These are phyloP conservation scores for Channa argus DNA, from an alignment of 2,113 vertebrate species.

Conservation along the genomic window DNA sequence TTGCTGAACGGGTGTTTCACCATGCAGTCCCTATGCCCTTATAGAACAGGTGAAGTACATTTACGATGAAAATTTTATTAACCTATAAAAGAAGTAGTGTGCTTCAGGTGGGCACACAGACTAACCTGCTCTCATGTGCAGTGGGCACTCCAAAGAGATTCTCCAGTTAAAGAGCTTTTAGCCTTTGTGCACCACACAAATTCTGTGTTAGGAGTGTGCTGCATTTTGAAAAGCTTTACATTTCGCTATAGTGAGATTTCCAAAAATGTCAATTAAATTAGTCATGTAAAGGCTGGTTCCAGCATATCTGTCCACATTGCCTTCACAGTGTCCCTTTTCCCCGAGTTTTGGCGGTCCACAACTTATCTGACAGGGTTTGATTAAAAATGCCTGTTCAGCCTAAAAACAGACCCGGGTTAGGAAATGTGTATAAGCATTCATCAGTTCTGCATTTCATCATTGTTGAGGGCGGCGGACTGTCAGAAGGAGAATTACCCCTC, in stretches of 20 bases:
- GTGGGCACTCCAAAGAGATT: constrained; percentile 48
- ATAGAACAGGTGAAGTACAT: constrained; percentile 21
- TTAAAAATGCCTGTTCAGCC: constrained; percentile 63
- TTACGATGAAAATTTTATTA: constrained; percentile 42
- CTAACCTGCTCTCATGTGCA: constrained; percentile 53
- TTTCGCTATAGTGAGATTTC: neutral
- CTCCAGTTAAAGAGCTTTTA: constrained; percentile 58
- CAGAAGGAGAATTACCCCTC: constrained; percentile 74
- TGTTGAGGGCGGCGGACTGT: constrained; percentile 50
- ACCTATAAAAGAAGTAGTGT: constrained; percentile 20
- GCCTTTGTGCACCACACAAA: constrained; percentile 43
- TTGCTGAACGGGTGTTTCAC: constrained; percentile 1
- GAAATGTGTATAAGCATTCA: constrained; percentile 59
- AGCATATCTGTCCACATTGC: neutral
- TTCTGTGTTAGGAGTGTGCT: constrained; percentile 2
- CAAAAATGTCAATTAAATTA: neutral
- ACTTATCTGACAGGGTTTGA: constrained; percentile 45
- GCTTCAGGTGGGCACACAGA: constrained; percentile 31
- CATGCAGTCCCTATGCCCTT: neutral
- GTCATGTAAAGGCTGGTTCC: no score
- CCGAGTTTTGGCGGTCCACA: constrained; percentile 41
- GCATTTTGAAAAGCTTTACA: neutral
- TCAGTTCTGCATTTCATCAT: constrained; percentile 70
- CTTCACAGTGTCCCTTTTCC: constrained; percentile 10
- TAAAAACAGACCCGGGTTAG: constrained; percentile 62